Base-by-base conservation (phyloP, 2,888 invertebrate species). In the Noctua comes region DNA sequence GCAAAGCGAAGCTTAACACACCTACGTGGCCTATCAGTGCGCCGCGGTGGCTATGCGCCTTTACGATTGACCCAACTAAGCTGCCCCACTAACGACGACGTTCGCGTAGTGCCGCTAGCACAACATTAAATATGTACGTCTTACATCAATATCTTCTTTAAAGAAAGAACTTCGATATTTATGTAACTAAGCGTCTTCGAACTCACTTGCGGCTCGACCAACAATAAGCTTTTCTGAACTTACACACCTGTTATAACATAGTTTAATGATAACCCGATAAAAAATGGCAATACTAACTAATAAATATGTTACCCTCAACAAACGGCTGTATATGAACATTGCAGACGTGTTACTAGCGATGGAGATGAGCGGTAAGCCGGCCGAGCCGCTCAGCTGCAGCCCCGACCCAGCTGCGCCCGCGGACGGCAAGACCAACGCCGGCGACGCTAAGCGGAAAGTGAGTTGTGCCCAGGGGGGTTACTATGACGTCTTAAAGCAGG, bases 381-480 rank as follows among this genome's bases (percentile, higher is more conserved):
- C 84, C 18, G 94, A 90, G 13, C 80, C 89, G 51, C 79, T 84
- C 72, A 86, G 76, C 24, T 73, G 82, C 71, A 84, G 76, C 68
- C 70, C 85, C 7, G 89, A 89, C 73, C 73, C 75, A 21, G 87
- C 84, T 71, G 89, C 90, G 24, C 68, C 85, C 68, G 81, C 80
- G 0, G 89, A 90, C 21, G 79, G 70, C 40, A 91, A 86, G 65
- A 83, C 31, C 72, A 82, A 69, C 68, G 3, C 7, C 1, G 82
- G 69, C 31, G 76, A 91, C 46, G 74, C 74, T 57, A 93, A 94
- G 16, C 96, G 99, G 98, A 97, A 99, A 99, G 97, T 95, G 87
- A 87, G 89, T 36, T 0, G 1, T 6, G 10, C 5, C 16, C 31
- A 31, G 31, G 31, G 31, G 31, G 31, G 31, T 31, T 31, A n/a